These are phyloP conservation scores for Bubo blakistoni DNA, from an alignment of 2,113 vertebrate species.

Conservation along the genomic window DNA sequence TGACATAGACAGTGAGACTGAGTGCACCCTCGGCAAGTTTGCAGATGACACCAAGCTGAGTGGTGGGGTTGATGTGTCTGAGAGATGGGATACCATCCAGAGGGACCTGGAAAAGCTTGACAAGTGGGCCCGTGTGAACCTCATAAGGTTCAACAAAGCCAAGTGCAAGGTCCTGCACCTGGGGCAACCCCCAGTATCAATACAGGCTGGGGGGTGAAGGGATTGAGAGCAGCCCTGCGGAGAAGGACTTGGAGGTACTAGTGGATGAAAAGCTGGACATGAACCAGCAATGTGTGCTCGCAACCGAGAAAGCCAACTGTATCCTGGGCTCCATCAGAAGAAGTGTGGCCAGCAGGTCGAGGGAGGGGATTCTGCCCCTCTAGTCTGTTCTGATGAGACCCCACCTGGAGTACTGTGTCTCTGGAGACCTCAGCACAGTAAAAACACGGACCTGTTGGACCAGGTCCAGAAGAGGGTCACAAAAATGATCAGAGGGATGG, in stretches of 20 bases:
- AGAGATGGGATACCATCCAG: neutral
- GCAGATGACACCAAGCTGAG: neutral
- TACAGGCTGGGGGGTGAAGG: neutral
- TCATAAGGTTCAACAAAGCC: neutral
- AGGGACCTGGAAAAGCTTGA: neutral
- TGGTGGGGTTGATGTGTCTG: neutral
- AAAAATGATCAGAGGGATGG: neutral
- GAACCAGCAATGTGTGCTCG: fast-evolving
- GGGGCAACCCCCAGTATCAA: neutral
- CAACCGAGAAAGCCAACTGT: neutral
- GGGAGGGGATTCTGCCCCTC: neutral
- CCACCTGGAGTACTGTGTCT: neutral
- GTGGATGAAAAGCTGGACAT: neutral
- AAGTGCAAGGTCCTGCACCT: neutral
- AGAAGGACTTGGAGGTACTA: neutral
- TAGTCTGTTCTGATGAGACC: neutral
- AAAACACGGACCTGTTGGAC: neutral
- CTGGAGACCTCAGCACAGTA: neutral
- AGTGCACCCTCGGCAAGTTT: neutral
- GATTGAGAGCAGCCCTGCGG: neutral
- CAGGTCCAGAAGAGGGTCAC: neutral
- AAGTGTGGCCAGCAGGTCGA: fast-evolving
- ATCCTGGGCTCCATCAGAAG: neutral
- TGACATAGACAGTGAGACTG: no score
- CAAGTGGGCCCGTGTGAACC: neutral